Conservation (phyloP, 2,113 vertebrate species). For the Phylloscopus trochiloides region DNA sequence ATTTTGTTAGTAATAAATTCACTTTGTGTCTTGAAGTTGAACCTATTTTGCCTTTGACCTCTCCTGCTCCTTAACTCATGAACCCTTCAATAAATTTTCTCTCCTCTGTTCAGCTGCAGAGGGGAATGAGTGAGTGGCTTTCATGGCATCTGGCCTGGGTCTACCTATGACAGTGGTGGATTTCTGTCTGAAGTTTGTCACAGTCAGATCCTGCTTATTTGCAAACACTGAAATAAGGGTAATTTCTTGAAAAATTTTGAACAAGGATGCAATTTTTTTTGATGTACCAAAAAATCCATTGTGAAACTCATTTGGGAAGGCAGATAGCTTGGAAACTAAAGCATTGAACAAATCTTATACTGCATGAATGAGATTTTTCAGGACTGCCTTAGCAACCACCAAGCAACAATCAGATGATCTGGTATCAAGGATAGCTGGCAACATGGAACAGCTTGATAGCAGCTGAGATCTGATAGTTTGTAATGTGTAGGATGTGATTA, state of each 20-base stretch:
- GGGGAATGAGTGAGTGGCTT: background rate
- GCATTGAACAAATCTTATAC: background rate
- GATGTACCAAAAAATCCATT: background rate
- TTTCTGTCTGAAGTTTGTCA: background rate
- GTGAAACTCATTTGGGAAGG: background rate
- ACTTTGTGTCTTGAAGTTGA: background rate
- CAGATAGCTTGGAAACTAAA: background rate
- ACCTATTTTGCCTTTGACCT: background rate
- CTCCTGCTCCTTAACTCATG: background rate
- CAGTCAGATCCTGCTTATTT: background rate
- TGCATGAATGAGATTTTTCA: slow-evolving; percentile 16
- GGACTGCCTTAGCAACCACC: slow-evolving; percentile 29
- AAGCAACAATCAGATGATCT: slow-evolving; percentile 4
- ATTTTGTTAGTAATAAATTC: background rate
- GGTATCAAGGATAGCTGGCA: background rate
- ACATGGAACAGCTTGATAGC: background rate
- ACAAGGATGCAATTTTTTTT: background rate
- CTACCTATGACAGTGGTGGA: background rate
- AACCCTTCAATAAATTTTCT: background rate
- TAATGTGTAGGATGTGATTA: background rate
- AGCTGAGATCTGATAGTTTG: background rate
- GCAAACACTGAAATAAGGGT: background rate
- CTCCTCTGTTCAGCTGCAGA: background rate
- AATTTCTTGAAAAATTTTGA: background rate
- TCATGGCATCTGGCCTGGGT: background rate